Base-by-base conservation (phyloP, 2,888 invertebrate species). In the Gandaritis pyraliata region DNA sequence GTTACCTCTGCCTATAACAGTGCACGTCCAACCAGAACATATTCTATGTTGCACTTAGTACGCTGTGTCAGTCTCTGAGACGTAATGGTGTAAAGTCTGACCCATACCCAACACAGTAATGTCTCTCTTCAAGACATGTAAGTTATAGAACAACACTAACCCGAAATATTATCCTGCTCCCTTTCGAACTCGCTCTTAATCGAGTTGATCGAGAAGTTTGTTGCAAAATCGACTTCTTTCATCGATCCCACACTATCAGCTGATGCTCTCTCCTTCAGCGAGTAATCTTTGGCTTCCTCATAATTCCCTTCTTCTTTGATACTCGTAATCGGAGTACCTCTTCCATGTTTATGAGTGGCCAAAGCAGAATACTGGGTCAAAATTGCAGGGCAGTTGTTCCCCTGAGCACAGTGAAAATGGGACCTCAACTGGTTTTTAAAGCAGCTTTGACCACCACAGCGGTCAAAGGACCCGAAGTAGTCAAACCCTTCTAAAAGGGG, bases 401-500 rank as follows among this genome's bases (percentile, higher is more conserved):
- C 92, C 74, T 92, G 92, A 46, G 88, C 87, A 54, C 93, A 93
- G 63, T 93, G 93, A 74, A 93, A 93, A 53, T 93, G 93, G 7
- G 85, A 83, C 52, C 92, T 77, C 1, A 92, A 69, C 57, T 92
- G 92, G 63, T 92, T 92, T 64, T 92, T 92, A 65, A 89, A 92
- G 58, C 92, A 92, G 58, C 91, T 90, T 66, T 91, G 90, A 38
- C 90, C 90, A 10, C 91, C 92, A 51, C 93, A 93, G 45, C 92
- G 92, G 11, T 93, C 93, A 63, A 78, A 91, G 0, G 88, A 87
- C 90, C 93, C 78, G 82, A 96, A 98, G 83, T 96, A 97, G 65
- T 97, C 96, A 78, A 97, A 98, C 0, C 97, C 97, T 51, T 97
- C 96, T 39, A 96, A 87, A 56, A 98, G 95, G 72, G 96, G 96